These are phyloP conservation scores for Ranitomeya variabilis DNA, from an alignment of 2,113 vertebrate species.

Conservation along the genomic window DNA sequence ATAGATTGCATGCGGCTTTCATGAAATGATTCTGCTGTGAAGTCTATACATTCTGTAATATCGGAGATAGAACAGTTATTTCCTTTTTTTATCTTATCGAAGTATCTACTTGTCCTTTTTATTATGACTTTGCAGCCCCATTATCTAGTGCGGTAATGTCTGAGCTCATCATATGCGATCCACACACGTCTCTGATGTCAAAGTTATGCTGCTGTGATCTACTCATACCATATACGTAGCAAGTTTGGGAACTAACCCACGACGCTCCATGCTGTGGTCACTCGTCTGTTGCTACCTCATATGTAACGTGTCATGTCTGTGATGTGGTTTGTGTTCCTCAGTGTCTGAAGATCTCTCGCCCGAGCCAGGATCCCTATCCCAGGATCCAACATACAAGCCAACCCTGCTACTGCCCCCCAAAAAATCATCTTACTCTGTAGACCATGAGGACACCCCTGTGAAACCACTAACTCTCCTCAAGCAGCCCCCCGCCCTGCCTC, in stretches of 20 bases:
- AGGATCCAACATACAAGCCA: conserved; percentile 89
- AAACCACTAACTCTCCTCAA: conserved; percentile 93
- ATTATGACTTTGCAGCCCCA: not conserved
- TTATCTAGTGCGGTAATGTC: not conserved
- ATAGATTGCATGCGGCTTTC: not conserved
- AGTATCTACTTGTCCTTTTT: too few relatives aligned
- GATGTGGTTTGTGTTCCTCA: conserved; percentile 79
- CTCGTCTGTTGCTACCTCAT: conserved; percentile 67
- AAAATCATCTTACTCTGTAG: conserved; percentile 88
- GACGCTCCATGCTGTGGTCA: conserved; percentile 41
- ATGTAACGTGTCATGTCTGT: conserved; percentile 76
- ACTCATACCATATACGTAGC: conserved; percentile 48
- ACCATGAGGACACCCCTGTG: conserved; percentile 88
- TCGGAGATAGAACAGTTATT: not conserved
- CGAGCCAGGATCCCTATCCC: conserved; percentile 84
- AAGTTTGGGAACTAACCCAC: conserved; percentile 59
- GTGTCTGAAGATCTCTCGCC: conserved; percentile 89
- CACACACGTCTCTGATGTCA: not conserved
- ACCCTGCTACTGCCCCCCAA: conserved; percentile 87
- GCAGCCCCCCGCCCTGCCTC: conserved; percentile 97
- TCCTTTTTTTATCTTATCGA: not conserved
- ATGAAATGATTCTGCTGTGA: not conserved
- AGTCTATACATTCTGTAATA: not conserved
- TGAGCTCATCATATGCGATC: not conserved
- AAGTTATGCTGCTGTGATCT: not conserved